Base-by-base conservation (phyloP, 2,113 vertebrate species). In the Geococcyx californianus region DNA sequence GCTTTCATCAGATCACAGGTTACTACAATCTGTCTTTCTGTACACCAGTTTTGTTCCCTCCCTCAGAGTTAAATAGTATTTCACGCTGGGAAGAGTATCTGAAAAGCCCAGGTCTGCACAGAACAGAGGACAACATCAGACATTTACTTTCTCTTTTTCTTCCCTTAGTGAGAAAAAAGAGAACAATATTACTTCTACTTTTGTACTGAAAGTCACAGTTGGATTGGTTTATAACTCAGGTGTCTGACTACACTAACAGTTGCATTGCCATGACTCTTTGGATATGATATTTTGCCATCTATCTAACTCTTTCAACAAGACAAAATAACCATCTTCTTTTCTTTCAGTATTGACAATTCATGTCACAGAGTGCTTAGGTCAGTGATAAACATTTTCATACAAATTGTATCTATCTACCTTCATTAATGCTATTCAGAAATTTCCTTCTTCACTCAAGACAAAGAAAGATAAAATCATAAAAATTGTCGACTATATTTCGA, bases 51-150 rank as follows among this genome's bases (percentile, higher is more conserved):
- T 64, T 45, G 52, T 76, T 90, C 54, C 83, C 68, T 73, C 59
- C 80, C 80, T 83, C 40, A 54, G 66, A 89, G 82, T 86, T 85
- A 83, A 92, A 73, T 42, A 72, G 38, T 25, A 44, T 58, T 88
- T 73, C 89, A 63, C 36, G 36, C 79, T 5, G 0, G 28, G 55
- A 86, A 21, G 3, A 56, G 11, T 21, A 89, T 54, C 72, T 86
- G 63, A 84, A 86, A 86, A 84, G 31, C 20, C n/a, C 36, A 11
- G 8, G 21, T 58, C 31, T 40, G 17, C 45, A 70, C 16, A 77
- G 59, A 95, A 69, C 34, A 86, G 59, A 95, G 63, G 59, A 80
- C 51, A 69, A 69, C 33, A 89, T 95, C 63, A 94, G 63, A 80
- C 79, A 69, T 36, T 73, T 72, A 47, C 40, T 76, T 73, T 75